Conservation (phyloP, 2,797 vertebrate genomes). For the Lepilemur septentrionalis region DNA sequence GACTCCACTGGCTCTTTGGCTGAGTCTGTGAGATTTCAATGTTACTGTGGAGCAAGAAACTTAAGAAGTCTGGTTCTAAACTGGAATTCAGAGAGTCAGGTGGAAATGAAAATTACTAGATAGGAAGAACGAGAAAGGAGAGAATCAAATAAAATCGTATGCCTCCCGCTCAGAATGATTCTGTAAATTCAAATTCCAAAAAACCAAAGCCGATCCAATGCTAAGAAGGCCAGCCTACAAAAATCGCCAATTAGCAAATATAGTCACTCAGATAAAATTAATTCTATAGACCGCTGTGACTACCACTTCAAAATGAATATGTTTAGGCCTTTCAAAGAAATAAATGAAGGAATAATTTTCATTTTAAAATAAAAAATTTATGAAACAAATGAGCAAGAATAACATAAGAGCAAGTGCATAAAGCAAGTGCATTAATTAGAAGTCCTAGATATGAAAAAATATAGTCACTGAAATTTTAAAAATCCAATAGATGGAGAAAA, state of each 20-base stretch:
- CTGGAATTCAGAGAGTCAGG: background rate
- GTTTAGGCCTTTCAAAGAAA: background rate
- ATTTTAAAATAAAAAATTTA: background rate
- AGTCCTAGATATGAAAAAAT: background rate
- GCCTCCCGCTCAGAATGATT: background rate
- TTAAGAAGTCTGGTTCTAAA: background rate
- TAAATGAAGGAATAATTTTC: background rate
- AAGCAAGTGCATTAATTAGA: constrained; percentile 2
- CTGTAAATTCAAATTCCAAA: constrained; percentile 19
- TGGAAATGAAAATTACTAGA: background rate
- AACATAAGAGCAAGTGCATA: background rate
- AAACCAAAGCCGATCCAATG: background rate
- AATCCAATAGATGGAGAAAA: background rate
- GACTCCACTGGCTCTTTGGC: background rate
- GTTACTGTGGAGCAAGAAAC: background rate
- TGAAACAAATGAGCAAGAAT: background rate
- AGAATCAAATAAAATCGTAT: background rate
- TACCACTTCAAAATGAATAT: background rate
- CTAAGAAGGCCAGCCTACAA: background rate
- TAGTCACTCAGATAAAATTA: background rate
- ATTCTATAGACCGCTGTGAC: background rate
- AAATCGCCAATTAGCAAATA: background rate
- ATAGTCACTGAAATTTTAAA: background rate
- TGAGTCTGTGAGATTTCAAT: background rate
- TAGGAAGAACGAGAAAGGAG: background rate